Base-by-base conservation (phyloP, 2,113 vertebrate genomes). In the Myrmophylax atrothorax region DNA sequence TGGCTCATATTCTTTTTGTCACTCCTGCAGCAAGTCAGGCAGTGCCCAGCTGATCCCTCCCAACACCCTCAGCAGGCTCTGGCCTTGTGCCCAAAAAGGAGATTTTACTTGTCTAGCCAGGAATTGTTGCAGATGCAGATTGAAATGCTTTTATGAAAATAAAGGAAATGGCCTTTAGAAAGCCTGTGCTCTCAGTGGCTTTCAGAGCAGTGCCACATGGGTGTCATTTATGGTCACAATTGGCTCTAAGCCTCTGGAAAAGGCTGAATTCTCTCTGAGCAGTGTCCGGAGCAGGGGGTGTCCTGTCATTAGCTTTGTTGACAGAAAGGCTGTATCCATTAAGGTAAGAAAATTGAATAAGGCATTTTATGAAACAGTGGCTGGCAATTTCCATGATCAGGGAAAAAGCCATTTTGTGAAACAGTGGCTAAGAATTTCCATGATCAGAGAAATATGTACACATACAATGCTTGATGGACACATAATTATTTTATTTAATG, bases 141-240 rank as follows among this genome's bases (percentile, higher is more conserved):
- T 62, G 68, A 89, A 80, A 69, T 55, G 80, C 56, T 94, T 89
- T 86, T 74, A 59, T 67, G 64, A 89, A 78, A 93, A 52, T 74
- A 67, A 2, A 93, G 76, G 75, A 91, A 93, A 69, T 77, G 35
- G 47, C 50, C n/a, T 72, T 90, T 66, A 76, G 31, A 81, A 77
- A 77, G 67, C 67, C 62, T 88, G 44, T 62, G 78, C n/a, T 87
- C 28, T 19, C 38, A 6, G 70, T 82, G 58, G 44, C 72, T 88
- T 83, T 83, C 88, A 86, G 73, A 84, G 63, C 46, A 80, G 12
- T 22, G 59, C 38, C 59, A 69, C 12, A 2, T 5, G 8, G 58
- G 26, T 77, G 92, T 83, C 8, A 33, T 66, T 97, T 90, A 1
- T 73, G 23, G 79, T 72, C 87, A 25, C 26, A 68, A 7, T 42